phyloP scores from a whole-genome alignment of 2,113 vertebrate genomes.

The Sturnira hondurensis region DNA sequence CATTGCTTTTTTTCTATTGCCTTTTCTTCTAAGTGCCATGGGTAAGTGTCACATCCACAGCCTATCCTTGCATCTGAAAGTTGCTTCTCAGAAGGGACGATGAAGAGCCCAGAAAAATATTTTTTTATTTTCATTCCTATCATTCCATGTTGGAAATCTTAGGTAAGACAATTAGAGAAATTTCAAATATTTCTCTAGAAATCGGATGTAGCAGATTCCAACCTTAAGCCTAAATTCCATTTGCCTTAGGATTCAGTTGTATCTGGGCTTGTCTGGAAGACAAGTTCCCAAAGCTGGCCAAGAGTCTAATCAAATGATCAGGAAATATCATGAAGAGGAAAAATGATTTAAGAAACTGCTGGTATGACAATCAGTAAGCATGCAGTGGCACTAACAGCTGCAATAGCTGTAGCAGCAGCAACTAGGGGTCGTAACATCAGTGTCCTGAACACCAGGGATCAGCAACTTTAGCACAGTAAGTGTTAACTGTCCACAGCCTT shows the following conservation, averaged over 20 bases:
- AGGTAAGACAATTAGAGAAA: not conserved
- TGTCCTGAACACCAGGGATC: not conserved
- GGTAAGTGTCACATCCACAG: not conserved
- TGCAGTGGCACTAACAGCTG: not conserved
- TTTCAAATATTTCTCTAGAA: not conserved
- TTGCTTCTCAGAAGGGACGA: not conserved
- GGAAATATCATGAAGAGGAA: not conserved
- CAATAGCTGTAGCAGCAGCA: not conserved
- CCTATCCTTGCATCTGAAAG: not conserved
- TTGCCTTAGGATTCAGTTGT: not conserved
- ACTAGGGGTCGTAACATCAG: not conserved
- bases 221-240: not conserved
- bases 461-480: not conserved
- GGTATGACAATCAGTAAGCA: not conserved
- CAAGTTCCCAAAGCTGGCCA: not conserved
- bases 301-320: not conserved
- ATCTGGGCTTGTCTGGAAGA: not conserved
- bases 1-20: not conserved
- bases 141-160: not conserved
- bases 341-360: not conserved
- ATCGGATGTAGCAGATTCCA: not conserved
- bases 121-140: fast-evolving
- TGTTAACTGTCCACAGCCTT: not conserved
- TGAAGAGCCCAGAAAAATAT: not conserved
- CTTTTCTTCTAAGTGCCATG: not conserved